Evolutionary conservation across 2,113 vertebrate species (phyloP), one percentile per base, ranked within the genome.

Genomic region (Turdus rufiventris): DNA sequence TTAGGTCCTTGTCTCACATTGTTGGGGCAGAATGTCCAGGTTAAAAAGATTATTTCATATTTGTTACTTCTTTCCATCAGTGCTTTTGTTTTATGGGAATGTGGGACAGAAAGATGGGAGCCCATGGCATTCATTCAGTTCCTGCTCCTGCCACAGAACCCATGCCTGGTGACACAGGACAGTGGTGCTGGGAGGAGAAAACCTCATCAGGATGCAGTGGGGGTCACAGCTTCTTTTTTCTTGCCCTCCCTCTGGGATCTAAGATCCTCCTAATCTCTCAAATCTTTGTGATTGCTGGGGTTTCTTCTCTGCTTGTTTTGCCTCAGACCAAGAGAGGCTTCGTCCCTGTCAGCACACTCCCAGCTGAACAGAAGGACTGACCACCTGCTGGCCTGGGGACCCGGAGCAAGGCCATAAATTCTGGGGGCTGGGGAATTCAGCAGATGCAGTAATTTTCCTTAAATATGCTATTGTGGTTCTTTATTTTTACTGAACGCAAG

Each of bases 361-460:
- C 5, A 91, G 80, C 74, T 51, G 83, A 94, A 88, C 94, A 96
- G 89, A 95, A 92, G 95, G 94, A 87, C 93, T 93, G 81, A 88
- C 80, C 94, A 96, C 96, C 95, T 97, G 95, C 96, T 92, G 88
- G 85, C 86, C 92, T 43, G 43, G 88, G 93, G 91, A 91, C 77
- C 50, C 5, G 3, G 28, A 63, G 74, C 80, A 84, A 45, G 81
- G 88, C 91, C 36, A 18, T 79, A 89, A 89, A 95, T 94, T 89
- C 84, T 88, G 58, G 25, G 75, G 29, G 71, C 72, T 89, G 61
- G 19, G 74, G 78, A 91, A 81, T 96, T 92, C 86, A 74, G 88
- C 93, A 96, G 94, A 95, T 94, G 90, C 83, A 87, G 85, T 93
- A 61, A 93, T 93, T 89, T 80, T 81, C 60, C 74, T 86, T 83